Conservation (phyloP, 1,140 invertebrate species). For the Lethocerus indicus region DNA sequence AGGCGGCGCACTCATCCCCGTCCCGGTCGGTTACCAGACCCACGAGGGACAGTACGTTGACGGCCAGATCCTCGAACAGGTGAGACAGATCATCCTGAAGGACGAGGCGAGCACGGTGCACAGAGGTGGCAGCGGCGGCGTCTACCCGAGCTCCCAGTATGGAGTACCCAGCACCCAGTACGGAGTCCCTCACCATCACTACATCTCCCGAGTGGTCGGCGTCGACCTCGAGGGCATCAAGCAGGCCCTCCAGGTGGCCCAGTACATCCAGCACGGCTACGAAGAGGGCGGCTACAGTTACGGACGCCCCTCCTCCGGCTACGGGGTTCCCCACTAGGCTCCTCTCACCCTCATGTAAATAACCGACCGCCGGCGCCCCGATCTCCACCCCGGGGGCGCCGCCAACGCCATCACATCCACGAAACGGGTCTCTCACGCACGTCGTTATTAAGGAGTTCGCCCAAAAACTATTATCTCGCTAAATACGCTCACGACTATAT, state of each 20-base stretch:
- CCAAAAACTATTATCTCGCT: no score
- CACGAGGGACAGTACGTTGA: conserved; percentile 64
- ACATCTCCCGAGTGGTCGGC: conserved; percentile 43
- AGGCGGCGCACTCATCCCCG: conserved; percentile 52
- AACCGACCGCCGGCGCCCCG: conserved; percentile 40
- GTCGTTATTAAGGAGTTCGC: no score
- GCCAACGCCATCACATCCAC: background rate
- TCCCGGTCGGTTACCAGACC: conserved; percentile 50
- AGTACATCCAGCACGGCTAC: conserved; percentile 40
- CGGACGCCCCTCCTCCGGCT: conserved; percentile 35
- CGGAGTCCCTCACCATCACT: conserved; percentile 30
- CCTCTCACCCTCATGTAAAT: conserved; percentile 33
- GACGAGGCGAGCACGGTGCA: conserved; percentile 44
- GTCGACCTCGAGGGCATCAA: conserved; percentile 57
- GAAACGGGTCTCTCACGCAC: conserved; percentile 4
- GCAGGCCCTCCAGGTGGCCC: conserved; percentile 56
- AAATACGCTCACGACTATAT: no score
- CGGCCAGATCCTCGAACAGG: conserved; percentile 54
- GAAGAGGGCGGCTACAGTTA: conserved; percentile 27
- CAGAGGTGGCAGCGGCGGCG: conserved; percentile 25
- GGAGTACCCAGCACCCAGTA: conserved; percentile 29
- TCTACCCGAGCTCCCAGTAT: conserved; percentile 32
- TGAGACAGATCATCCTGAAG: conserved; percentile 60
- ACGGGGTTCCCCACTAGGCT: conserved; percentile 39
- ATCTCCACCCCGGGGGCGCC: conserved; percentile 8